phyloP scores from a whole-genome alignment of 1,140 invertebrate species.

The Platyscapa corneri region DNA sequence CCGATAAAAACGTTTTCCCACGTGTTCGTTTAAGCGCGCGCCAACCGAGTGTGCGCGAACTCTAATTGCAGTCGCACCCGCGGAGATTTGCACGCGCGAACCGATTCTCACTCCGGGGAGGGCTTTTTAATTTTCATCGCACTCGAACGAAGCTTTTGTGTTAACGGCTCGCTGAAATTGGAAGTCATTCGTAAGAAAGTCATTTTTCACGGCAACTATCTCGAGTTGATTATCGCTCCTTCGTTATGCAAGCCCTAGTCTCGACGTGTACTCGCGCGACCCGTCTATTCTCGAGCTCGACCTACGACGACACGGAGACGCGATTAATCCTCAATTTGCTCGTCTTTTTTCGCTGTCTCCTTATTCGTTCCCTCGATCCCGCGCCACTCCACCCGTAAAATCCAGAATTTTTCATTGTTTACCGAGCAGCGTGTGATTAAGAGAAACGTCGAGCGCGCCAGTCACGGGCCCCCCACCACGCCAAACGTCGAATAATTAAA shows the following conservation, averaged over 20 bases:
- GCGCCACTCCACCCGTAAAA: too few relatives aligned
- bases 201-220: neutral
- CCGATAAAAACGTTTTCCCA: too few relatives aligned
- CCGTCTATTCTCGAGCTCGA: neutral
- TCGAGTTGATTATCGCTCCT: neutral
- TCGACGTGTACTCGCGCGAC: neutral
- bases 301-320: neutral
- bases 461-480: too few relatives aligned
- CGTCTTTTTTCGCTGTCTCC: neutral
- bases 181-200: neutral
- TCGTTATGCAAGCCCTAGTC: neutral
- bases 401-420: too few relatives aligned
- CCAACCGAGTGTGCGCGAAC: too few relatives aligned
- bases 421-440: too few relatives aligned
- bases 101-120: too few relatives aligned
- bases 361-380: neutral
- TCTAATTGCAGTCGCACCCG: too few relatives aligned
- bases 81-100: too few relatives aligned
- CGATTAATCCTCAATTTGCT: neutral
- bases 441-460: too few relatives aligned
- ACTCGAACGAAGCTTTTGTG: neutral
- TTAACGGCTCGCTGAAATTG: neutral
- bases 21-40: too few relatives aligned
- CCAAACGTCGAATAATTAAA: too few relatives aligned
- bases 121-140: neutral